These are phyloP conservation scores for Plectrocnemia conspersa DNA, from an alignment of 1,140 invertebrate genomes.

Conservation along the genomic window DNA sequence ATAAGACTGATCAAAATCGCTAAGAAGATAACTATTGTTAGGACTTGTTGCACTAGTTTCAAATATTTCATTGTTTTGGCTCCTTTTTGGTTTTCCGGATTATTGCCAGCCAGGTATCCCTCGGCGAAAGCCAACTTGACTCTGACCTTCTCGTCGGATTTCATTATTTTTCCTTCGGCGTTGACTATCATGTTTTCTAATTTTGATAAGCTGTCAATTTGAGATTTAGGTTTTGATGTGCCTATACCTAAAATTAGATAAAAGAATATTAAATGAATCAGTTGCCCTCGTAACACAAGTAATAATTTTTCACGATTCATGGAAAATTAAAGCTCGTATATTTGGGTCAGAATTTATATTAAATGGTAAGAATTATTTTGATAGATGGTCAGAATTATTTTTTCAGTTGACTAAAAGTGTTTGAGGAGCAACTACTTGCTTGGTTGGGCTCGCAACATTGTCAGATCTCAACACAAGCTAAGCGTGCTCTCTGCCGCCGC, in stretches of 20 bases:
- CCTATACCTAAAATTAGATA: conserved; percentile 6
- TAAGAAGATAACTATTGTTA: conserved; percentile 70
- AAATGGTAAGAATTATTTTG: too few relatives aligned
- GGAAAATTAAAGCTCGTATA: too few relatives aligned
- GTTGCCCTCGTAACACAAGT: too few relatives aligned
- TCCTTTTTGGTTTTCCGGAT: conserved; percentile 50
- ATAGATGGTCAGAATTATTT: too few relatives aligned
- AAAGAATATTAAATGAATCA: too few relatives aligned
- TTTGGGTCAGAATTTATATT: too few relatives aligned
- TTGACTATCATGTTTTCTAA: conserved; percentile 42
- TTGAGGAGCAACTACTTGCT: too few relatives aligned
- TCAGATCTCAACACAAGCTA: too few relatives aligned
- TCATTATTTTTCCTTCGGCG: conserved; percentile 40
- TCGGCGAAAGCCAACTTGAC: conserved; percentile 87
- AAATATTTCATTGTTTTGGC: conserved; percentile 65
- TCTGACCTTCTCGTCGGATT: conserved; percentile 58
- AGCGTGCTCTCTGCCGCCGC: too few relatives aligned
- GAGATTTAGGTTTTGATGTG: background rate
- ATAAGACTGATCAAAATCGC: conserved; percentile 72
- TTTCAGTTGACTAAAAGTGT: too few relatives aligned
- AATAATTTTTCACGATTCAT: too few relatives aligned
- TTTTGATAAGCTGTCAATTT: conserved; percentile 38
- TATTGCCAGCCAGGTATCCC: conserved; percentile 71
- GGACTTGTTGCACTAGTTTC: conserved; percentile 64
- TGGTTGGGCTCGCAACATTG: too few relatives aligned